Evolutionary conservation across 2,113 vertebrate genomes (phyloP).

Genomic region (Falco punctatus): DNA sequence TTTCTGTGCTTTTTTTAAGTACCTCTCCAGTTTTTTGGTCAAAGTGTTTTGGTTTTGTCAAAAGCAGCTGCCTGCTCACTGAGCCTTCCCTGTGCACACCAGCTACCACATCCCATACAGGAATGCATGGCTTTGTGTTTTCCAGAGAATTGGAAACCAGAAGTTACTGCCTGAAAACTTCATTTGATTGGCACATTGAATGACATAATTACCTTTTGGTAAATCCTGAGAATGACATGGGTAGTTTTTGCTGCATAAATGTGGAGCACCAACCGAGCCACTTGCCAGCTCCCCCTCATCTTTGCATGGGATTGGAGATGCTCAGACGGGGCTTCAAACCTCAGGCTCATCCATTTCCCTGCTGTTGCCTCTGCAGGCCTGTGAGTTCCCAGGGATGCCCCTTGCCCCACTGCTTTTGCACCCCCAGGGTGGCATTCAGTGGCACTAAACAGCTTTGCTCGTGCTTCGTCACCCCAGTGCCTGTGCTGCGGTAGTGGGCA

Average conservation of each 20-base stretch:
- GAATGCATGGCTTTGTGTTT: not conserved
- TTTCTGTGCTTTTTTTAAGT: not conserved
- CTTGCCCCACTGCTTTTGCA: not conserved
- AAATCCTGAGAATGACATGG: not conserved
- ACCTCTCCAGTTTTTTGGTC: not conserved
- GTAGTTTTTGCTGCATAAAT: not conserved
- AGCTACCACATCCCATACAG: not conserved
- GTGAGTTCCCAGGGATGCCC: not conserved
- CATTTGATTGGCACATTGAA: not conserved
- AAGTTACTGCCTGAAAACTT: not conserved
- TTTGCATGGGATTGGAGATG: not conserved
- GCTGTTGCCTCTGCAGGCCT: not conserved
- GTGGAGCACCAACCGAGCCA: no score
- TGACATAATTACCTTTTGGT: not conserved
- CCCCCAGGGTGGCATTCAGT: not conserved
- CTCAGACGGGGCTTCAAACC: fast-evolving
- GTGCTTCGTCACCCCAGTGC: not conserved
- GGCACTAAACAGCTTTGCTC: not conserved
- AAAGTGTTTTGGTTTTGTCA: not conserved
- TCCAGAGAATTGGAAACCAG: not conserved
- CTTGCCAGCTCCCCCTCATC: not conserved
- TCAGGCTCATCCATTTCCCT: not conserved
- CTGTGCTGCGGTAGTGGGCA: not conserved
- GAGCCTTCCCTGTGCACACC: no score
- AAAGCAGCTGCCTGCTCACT: not conserved